A percentile compares a stretch with the other conserved stretches of the same genome.
Conservation (phyloP, 2,113 vertebrate species). For the Sprattus sprattus region DNA sequence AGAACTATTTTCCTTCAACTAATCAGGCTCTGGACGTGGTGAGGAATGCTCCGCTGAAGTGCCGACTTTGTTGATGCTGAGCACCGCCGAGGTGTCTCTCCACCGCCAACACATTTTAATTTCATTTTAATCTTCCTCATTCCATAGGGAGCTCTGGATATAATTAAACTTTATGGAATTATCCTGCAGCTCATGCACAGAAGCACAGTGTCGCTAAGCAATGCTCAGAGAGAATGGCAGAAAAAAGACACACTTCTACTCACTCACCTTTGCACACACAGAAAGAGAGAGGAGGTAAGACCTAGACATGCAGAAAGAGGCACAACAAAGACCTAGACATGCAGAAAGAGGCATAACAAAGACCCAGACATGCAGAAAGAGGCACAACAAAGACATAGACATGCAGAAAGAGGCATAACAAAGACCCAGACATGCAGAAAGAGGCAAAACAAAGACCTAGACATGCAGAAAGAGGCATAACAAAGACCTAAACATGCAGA, state of each 20-base stretch:
- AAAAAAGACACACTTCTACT: conserved; percentile 23
- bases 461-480: too few species aligned
- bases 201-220: conserved; percentile 52
- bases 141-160: conserved; percentile 71
- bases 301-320: not conserved
- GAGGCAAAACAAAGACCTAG: too few species aligned
- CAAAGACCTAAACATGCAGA: too few species aligned
- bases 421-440: too few species aligned
- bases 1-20: not conserved
- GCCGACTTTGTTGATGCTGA: not conserved
- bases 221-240: conserved; percentile 38
- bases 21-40: not conserved
- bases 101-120: conserved; percentile 73
- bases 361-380: not conserved
- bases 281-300: not conserved
- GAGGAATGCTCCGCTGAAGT: not conserved
- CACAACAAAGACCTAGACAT: not conserved
- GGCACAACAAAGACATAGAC: not conserved
- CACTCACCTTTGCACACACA: conserved; percentile 1
- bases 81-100: not conserved
- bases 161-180: conserved; percentile 78
- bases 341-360: not conserved
- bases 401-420: not conserved
- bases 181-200: conserved; percentile 61
- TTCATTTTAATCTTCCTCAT: conserved; percentile 73